A percentile compares a stretch with the other conserved stretches of the same genome.
These are phyloP conservation scores for Anolis sagrei DNA, from an alignment of 2,113 vertebrate species.

Conservation along the genomic window DNA sequence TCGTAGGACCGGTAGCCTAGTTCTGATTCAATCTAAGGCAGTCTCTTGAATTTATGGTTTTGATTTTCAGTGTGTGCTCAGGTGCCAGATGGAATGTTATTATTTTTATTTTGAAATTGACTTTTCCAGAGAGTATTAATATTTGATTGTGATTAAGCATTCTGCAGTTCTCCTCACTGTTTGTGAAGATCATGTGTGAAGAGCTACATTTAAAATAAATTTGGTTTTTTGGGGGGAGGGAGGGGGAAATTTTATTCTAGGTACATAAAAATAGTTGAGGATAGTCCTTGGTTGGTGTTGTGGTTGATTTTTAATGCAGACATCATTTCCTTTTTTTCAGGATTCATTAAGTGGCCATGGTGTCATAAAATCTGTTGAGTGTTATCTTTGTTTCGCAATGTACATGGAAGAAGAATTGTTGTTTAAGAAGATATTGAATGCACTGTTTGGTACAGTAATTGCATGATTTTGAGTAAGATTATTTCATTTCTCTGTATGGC, in stretches of 20 bases:
- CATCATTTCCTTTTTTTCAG: constrained; percentile 42
- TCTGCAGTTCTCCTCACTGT: constrained; percentile 52
- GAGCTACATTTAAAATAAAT: constrained; percentile 51
- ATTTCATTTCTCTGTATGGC: too few species aligned
- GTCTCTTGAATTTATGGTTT: background rate
- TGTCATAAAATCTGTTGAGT: constrained; percentile 29
- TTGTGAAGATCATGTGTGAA: constrained; percentile 58
- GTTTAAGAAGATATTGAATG: constrained; percentile 13
- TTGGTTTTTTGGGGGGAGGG: background rate
- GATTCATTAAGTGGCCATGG: constrained; percentile 8
- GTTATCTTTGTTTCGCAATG: constrained; percentile 36
- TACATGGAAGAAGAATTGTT: background rate
- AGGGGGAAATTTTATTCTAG: constrained; percentile 27
- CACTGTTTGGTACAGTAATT: constrained; percentile 11
- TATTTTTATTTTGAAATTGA: constrained; percentile 25
- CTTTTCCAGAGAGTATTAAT: constrained; percentile 23
- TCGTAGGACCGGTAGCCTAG: background rate
- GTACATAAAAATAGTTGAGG: constrained; percentile 33
- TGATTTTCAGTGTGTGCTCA: background rate
- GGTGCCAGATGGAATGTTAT: constrained; percentile 1
- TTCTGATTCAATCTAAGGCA: background rate
- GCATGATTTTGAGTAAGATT: background rate
- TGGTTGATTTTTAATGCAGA: background rate
- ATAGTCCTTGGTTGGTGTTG: background rate
- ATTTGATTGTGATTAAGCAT: constrained; percentile 44